Evolutionary conservation across 2,113 vertebrate genomes (phyloP).

Genomic region (Tricholaema leucomelas): DNA sequence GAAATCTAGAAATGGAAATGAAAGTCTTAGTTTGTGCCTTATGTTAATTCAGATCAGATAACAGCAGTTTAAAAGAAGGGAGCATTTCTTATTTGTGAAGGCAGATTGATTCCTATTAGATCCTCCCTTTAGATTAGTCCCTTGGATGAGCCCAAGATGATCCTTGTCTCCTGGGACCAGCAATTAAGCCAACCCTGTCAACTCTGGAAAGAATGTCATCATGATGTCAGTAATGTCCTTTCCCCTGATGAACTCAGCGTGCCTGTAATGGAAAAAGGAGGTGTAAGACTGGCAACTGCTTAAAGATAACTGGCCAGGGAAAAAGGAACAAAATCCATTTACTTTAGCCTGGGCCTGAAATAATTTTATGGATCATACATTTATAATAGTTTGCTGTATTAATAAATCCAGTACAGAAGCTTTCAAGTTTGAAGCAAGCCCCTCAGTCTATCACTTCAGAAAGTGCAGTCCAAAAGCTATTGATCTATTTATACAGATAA

Average conservation of each 20-base stretch:
- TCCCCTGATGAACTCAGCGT: not conserved
- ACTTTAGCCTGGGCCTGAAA: not conserved
- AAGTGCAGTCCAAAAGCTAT: not conserved
- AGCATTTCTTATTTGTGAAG: not conserved
- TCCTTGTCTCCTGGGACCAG: not conserved
- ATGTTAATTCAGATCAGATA: not conserved
- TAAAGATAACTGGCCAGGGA: not conserved
- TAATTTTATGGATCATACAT: not conserved
- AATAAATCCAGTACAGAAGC: not conserved
- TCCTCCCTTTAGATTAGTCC: not conserved
- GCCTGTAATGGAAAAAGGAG: not conserved
- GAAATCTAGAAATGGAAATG: not conserved
- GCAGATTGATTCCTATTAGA: not conserved
- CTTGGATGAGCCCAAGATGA: not conserved
- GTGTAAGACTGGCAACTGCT: not conserved
- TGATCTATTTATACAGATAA: slow-evolving; percentile 20
- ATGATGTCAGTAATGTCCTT: not conserved
- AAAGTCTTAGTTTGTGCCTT: not conserved
- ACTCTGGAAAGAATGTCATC: not conserved
- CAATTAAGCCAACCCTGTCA: not conserved
- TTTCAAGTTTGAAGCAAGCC: not conserved
- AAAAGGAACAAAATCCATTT: not conserved
- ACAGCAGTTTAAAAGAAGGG: not conserved
- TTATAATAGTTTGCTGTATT: not conserved
- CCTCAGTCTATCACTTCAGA: not conserved